A percentile compares a stretch with the other conserved stretches of the same genome.
Conservation (phyloP, 2,797 vertebrate species). For the Crypturellus tataupa region DNA sequence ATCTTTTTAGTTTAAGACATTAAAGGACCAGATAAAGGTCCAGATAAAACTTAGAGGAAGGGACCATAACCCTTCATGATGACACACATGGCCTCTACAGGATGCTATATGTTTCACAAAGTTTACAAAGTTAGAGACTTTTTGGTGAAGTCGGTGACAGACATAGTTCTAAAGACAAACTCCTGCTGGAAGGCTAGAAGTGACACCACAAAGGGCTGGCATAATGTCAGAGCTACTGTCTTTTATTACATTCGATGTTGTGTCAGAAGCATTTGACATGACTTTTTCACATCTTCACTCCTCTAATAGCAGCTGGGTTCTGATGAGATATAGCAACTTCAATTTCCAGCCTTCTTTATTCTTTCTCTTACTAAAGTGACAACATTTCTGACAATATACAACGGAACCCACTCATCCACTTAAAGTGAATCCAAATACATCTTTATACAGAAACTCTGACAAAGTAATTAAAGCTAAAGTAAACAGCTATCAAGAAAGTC, state of each 20-base stretch:
- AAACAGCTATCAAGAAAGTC: neutral
- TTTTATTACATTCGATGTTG: neutral
- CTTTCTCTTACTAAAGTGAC: neutral
- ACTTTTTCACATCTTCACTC: neutral
- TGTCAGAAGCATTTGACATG: neutral
- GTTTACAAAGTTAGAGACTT: neutral
- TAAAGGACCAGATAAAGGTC: neutral
- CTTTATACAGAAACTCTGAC: neutral
- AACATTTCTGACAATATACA: neutral
- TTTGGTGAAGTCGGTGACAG: neutral
- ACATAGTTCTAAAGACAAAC: neutral
- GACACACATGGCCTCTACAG: neutral
- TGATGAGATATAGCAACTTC: neutral
- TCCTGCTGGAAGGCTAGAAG: neutral
- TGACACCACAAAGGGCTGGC: neutral
- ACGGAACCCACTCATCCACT: neutral
- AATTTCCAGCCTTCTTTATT: neutral
- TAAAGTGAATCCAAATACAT: neutral
- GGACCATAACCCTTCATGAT: neutral
- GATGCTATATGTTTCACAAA: rapidly evolving
- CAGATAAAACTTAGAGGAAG: neutral
- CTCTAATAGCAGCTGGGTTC: neutral
- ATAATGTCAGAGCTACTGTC: neutral
- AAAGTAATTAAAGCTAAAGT: neutral
- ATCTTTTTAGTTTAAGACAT: neutral